Evolutionary conservation across 2,888 invertebrate species (phyloP).

Genomic region (Proisotoma minuta): DNA sequence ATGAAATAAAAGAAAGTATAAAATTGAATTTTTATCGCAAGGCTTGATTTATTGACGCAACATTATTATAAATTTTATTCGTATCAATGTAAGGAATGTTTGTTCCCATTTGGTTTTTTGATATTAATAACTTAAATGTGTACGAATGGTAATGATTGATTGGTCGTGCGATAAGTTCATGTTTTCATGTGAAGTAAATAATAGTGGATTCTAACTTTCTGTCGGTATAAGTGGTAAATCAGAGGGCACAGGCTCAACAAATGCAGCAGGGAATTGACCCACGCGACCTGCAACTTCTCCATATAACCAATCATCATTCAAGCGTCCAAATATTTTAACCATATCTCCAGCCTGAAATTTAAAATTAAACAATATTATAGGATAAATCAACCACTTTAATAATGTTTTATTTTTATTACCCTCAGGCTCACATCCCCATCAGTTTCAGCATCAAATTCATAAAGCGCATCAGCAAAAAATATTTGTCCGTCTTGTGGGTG

Average conservation of each 20-base stretch:
- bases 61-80: too few relatives aligned
- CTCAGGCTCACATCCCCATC: slow-evolving; percentile 40
- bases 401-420: slow-evolving; percentile 19
- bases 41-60: too few relatives aligned
- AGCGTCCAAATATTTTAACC: slow-evolving; percentile 45
- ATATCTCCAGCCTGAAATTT: slow-evolving; percentile 43
- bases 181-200: not conserved
- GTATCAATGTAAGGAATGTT: too few relatives aligned
- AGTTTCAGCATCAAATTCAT: slow-evolving; percentile 41
- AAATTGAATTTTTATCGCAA: too few relatives aligned
- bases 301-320: slow-evolving; percentile 49
- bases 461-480: slow-evolving; percentile 25
- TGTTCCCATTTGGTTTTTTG: too few relatives aligned
- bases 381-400: slow-evolving; percentile 5
- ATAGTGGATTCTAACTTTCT: not conserved
- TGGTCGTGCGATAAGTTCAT: not conserved
- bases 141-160: too few relatives aligned
- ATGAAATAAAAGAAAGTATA: too few relatives aligned
- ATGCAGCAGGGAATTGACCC: slow-evolving; percentile 48
- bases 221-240: slow-evolving; percentile 35
- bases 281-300: slow-evolving; percentile 44
- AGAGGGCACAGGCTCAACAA: slow-evolving; percentile 40
- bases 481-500: slow-evolving; percentile 1
- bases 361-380: slow-evolving; percentile 1
- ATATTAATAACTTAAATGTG: too few relatives aligned